Evolutionary conservation across 2,888 invertebrate genomes (phyloP).

Genomic region (Acanthosoma haemorrhoidale): DNA sequence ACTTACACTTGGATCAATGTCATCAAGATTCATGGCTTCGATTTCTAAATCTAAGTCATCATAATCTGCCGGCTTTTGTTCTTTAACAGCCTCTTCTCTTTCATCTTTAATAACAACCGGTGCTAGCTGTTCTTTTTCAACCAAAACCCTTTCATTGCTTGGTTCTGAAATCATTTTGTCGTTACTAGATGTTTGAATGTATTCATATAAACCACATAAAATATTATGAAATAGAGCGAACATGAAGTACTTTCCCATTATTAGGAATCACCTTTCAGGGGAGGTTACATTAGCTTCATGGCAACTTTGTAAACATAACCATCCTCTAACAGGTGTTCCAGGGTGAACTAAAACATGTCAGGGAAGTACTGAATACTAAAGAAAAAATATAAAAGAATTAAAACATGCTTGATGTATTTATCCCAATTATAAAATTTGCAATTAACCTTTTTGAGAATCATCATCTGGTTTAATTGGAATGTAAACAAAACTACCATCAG

Average conservation of each 20-base stretch:
- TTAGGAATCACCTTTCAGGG: no score
- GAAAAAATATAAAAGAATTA: no score
- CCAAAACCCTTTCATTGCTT: background rate
- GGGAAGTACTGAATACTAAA: no score
- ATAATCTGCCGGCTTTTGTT: slow-evolving; percentile 48
- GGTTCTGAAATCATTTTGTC: background rate
- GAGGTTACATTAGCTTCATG: no score
- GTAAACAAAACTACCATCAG: slow-evolving; percentile 50
- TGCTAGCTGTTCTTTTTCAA: background rate
- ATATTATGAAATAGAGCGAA: no score
- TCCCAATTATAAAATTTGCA: background rate
- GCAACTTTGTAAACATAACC: no score
- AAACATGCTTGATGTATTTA: no score
- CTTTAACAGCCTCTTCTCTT: slow-evolving; percentile 11
- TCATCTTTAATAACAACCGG: background rate
- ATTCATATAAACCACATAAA: background rate
- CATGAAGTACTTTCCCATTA: no score
- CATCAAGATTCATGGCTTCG: slow-evolving; percentile 74
- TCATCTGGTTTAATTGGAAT: slow-evolving; percentile 36
- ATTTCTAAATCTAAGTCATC: slow-evolving; percentile 79
- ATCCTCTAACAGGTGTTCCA: no score
- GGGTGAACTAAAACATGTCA: no score
- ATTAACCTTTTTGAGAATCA: slow-evolving; percentile 13
- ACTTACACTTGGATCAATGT: slow-evolving; percentile 68
- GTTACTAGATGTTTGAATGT: no score